Base-by-base conservation (phyloP, 1,140 invertebrate genomes). In the Hycleus cichorii region DNA sequence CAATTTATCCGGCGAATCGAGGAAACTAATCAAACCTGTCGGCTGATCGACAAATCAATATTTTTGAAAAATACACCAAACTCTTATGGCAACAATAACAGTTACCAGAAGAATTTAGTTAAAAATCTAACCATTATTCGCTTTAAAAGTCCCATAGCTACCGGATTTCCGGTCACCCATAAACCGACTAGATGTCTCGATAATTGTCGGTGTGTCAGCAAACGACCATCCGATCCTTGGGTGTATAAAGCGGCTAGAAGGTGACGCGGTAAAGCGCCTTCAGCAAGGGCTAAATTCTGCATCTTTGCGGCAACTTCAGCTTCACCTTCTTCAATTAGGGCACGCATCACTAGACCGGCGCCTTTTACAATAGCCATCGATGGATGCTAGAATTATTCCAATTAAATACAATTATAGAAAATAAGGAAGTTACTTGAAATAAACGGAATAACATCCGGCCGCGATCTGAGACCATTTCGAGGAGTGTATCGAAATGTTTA, bases 351-450 rank as follows among this genome's bases (percentile, higher is more conserved):
- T 49, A 99, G 76, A 3, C 97, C 96, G 2, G 96, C 95, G 7
- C 97, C 96, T 78, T 98, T 99, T 0, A 99, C 92, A 64, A 99
- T 93, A 1, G 96, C 94, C 75, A 97, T 82, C 2, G 95, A 98
- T 7, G 95, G 93, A 81, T 98, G 95, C 59, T 43, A 39, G 32
- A 26, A 45, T 45, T 49, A 43, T 38, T 38, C n/a, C 10, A 11
- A 47, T 9, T 24, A 39, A 7, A 25, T 10, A 47, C 10, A 47
- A 9, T 47, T 24, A 47, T 32, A 7, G 1, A 40, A 24, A 47
- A 27, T 32, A 2, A 18, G 9, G 38, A 47, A 51, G 50, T 50
- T 74, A 89, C 87, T 80, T 95, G 93, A 77, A 99, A 98, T 8
- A 98, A 78, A 74, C 90, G 89, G 74, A 97, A 99, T 2, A 99